Base-by-base conservation (phyloP, 1,140 invertebrate genomes). In the Drosophila triauraria region DNA sequence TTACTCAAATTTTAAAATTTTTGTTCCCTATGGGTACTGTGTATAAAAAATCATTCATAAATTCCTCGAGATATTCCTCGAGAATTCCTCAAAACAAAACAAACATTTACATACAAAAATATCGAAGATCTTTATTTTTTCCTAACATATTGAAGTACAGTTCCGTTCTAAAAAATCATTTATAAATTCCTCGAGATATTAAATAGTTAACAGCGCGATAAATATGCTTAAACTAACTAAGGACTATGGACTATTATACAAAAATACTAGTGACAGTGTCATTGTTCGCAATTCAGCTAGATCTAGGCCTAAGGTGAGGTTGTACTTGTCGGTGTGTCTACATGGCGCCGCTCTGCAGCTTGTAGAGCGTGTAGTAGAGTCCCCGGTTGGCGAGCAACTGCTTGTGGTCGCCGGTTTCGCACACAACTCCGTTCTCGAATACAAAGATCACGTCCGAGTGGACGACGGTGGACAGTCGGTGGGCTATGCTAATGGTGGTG, bases 401-500 rank as follows among this genome's bases (percentile, higher is more conserved):
- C 56, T 94, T 94, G 87, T 97, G 97, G 1, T 95, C 94, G 12
- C 96, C 97, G 67, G 92, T 93, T 77, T 97, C 96, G 2, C 94
- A 95, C 20, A 97, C 94, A 10, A 93, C 91, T 2, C 96, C 96
- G 43, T 94, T 94, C 82, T 96, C 94, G 4, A 97, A 94, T 5
- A 97, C 96, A 65, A 93, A 94, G 20, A 95, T 95, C 4, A 94
- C 75, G 79, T 95, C 94, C 0, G 94, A 94, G 63, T 94, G 94
- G 87, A 96, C 93, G 65, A 97, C 95, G 12, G 96, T 97, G 9
- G 95, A 94, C 12, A 97, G 92, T 40, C 95, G 92, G 81, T 97
- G 96, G n/a, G 96, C 96, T 68, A 97, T 96, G n/a, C 95, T 94
- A 27, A 97, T 95, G 20, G 96, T 96, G 0, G 96, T 97, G 57